Base-by-base conservation (phyloP, 2,888 invertebrate species). In the Cyclophora punctaria region DNA sequence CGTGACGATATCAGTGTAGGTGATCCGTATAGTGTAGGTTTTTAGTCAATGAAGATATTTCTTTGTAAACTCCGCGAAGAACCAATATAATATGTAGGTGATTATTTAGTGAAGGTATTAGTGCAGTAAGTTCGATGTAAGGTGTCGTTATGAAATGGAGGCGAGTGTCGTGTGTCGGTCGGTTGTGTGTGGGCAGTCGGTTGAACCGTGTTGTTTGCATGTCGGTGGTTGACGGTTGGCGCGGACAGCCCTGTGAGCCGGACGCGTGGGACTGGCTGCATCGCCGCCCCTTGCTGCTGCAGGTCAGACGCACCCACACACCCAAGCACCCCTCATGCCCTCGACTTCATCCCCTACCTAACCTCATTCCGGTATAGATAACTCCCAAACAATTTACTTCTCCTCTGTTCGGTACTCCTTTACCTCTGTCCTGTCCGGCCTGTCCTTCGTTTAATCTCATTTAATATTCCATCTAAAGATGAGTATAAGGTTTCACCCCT, bases 211-310 rank as follows among this genome's bases (percentile, higher is more conserved):
- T 81, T 83, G 75, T 81, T 79, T 86, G 86, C 86, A 85, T 85
- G 85, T 84, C 75, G 83, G 83, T 83, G 85, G 79, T 81, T 80
- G 79, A 77, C 74, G 78, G 80, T 80, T 82, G 79, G 78, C 77
- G 75, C 70, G 78, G 70, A 77, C 84, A 81, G 84, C 78, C 80
- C 79, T 83, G 78, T 76, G 85, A 85, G 76, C 73, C 73, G 72
- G 86, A 83, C 71, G 69, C 68, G 71, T 88, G 89, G 88, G 88
- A 87, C 84, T 90, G 88, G 91, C 90, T 89, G 87, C 90, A 87
- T 89, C 91, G 85, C 86, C 93, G 94, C 89, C 93, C 95, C 87
- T 91, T 95, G 90, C 92, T 95, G 89, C 91, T 95, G 89, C 94
- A 95, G 95, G 95, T 95, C 93, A 94, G 93, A 69, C 61, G 61